Base-by-base conservation (phyloP, 1,140 invertebrate genomes). In the Dysdera silvatica region DNA sequence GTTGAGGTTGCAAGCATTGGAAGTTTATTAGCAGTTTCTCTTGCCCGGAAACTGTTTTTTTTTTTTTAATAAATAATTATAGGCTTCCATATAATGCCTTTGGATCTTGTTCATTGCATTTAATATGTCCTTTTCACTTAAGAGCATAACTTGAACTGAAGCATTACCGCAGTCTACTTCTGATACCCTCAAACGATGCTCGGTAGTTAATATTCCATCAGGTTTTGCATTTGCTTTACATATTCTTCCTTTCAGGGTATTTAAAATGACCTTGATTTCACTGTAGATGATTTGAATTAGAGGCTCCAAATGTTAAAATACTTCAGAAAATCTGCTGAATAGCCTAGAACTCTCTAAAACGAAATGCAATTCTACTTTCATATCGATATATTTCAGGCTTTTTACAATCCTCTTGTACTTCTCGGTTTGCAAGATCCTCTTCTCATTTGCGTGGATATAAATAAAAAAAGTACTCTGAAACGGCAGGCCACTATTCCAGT, bases 401-500 rank as follows among this genome's bases (percentile, higher is more conserved):
- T 37, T 49, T 16, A 41, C 45, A 29, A 69, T 68, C 37, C 58
- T 52, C 33, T 55, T 63, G 51, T 69, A 70, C 24, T 40, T 57
- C n/a, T 49, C 23, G 41, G 31, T 35, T 37, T 54, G 16, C 29
- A 35, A 35, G 32, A 54, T 54, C 20, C 24, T 12, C 18, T 51
- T 51, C 26, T 23, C 35, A 18, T 45, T 35, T 16, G 51, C 37
- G 61, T 66, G 31, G 14, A 68, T 48, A 49, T 49, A 51, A 45
- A 28, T 58, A 10, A 65, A 14, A 32, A 71, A 71, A 71, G 45
- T 70, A 70, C 26, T 52, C 68, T 6, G 28, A 20, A n/a, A 66
- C 16, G 18, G 65, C 65, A 47, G 57, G n/a, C 67, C 58, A 67
- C 23, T 71, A 69, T 56, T 71, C 64, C 20, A 68, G n/a, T 20